Percentiles rank a stretch among this genome's conserved stretches.
Evolutionary conservation across 2,888 invertebrate genomes (phyloP).

Genomic region (Drosophila engyochracea): DNA sequence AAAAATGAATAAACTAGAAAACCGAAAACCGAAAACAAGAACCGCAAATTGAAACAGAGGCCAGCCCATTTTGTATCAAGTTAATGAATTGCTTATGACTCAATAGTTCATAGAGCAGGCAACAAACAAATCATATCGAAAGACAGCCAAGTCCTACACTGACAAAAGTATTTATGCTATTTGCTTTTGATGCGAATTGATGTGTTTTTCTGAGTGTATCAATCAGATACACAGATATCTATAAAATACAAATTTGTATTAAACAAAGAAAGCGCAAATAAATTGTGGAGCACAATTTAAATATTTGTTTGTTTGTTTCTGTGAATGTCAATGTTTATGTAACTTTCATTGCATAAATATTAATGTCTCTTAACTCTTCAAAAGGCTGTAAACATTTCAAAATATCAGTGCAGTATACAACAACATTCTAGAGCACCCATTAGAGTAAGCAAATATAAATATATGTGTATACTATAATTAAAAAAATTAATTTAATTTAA

Average conservation of each 20-base stretch:
- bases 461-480: not conserved
- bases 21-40: conserved; percentile 21
- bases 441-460: not conserved
- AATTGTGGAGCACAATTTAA: not conserved
- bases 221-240: not conserved
- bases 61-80: conserved; percentile 28
- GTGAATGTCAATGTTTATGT: conserved; percentile 14
- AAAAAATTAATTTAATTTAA: not conserved
- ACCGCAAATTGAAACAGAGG: conserved; percentile 40
- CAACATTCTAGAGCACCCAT: not conserved
- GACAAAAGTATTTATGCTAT: not conserved
- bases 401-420: not conserved
- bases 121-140: conserved; percentile 4
- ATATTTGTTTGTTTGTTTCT: conserved; percentile 18
- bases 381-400: not conserved
- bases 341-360: not conserved
- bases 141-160: conserved; percentile 1
- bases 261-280: not conserved
- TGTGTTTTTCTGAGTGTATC: not conserved
- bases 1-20: conserved; percentile 14
- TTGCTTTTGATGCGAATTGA: not conserved
- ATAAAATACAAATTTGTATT: not conserved
- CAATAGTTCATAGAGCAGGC: conserved; percentile 30
- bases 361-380: not conserved
- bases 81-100: conserved; percentile 46